A percentile compares a stretch with the other conserved stretches of the same genome.
phyloP scores from a whole-genome alignment of 2,888 invertebrate species.

The Sminthurinus aureus region DNA sequence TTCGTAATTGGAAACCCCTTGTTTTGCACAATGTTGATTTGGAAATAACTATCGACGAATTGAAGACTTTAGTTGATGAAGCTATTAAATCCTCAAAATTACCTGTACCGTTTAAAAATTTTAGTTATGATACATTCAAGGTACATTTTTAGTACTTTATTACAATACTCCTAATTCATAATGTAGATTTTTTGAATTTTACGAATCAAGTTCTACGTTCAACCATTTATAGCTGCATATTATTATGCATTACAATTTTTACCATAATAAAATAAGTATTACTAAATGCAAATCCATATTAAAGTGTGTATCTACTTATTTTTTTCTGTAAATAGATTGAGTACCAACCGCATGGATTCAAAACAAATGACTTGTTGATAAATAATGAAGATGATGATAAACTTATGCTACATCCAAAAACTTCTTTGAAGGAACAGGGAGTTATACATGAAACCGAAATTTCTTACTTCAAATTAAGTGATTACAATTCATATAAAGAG shows the following conservation, averaged over 20 bases:
- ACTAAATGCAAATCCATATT: too few relatives aligned
- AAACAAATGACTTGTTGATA: conserved; percentile 63
- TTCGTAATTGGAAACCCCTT: conserved; percentile 62
- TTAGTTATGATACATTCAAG: conserved; percentile 62
- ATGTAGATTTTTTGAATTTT: too few relatives aligned
- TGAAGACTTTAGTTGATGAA: conserved; percentile 57
- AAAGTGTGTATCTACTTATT: not conserved
- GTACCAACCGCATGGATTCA: conserved; percentile 62
- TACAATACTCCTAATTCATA: not conserved
- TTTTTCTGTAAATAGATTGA: conserved; percentile 53
- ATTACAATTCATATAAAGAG: conserved; percentile 55
- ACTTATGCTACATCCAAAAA: conserved; percentile 59
- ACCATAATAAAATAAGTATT: too few relatives aligned
- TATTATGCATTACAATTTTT: too few relatives aligned
- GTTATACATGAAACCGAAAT: conserved; percentile 63
- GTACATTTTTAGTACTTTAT: conserved; percentile 47
- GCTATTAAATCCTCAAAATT: conserved; percentile 57
- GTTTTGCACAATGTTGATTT: conserved; percentile 60
- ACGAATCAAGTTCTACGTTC: too few relatives aligned
- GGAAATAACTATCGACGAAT: conserved; percentile 56
- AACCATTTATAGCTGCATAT: too few relatives aligned
- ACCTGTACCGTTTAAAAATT: conserved; percentile 61
- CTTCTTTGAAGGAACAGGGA: conserved; percentile 58
- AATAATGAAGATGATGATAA: conserved; percentile 62
- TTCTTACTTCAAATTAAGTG: conserved; percentile 62